Conservation (phyloP, 2,797 vertebrate species). For the Sebastes matsubarae region DNA sequence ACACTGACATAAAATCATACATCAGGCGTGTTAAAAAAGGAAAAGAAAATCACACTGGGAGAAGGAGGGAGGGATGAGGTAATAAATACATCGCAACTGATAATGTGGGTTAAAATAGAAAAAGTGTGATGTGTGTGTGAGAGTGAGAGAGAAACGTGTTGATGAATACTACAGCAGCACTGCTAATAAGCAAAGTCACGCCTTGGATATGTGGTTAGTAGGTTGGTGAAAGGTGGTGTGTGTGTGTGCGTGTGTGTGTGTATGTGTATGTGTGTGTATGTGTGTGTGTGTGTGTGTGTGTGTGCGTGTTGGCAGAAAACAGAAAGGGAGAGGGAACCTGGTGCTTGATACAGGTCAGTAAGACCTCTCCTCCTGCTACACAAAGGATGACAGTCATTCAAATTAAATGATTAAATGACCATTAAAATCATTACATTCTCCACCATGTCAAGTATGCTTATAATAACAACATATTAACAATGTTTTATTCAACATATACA, state of each 20-base stretch:
- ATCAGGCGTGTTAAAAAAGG: background rate
- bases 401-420: too few relatives aligned
- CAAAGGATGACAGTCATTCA: conserved; percentile 9
- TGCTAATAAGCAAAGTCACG: conserved; percentile 36
- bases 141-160: conserved; percentile 22
- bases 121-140: background rate
- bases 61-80: too few relatives aligned
- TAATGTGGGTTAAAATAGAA: background rate
- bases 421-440: background rate
- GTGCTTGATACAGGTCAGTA: conserved; percentile 4
- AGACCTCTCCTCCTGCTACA: conserved; percentile 9
- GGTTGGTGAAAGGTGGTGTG: background rate
- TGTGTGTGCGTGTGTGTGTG: background rate
- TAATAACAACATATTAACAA: background rate
- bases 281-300: conserved; percentile 4
- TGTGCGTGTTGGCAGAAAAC: background rate
- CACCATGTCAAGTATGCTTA: background rate
- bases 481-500: background rate
- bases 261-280: background rate
- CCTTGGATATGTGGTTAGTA: conserved; percentile 1
- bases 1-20: background rate
- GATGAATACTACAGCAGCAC: conserved; percentile 6
- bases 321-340: background rate
- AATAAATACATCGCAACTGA: background rate
- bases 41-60: background rate